These are phyloP conservation scores for Penaeus vannamei DNA, from an alignment of 1,140 invertebrate species.

Conservation along the genomic window DNA sequence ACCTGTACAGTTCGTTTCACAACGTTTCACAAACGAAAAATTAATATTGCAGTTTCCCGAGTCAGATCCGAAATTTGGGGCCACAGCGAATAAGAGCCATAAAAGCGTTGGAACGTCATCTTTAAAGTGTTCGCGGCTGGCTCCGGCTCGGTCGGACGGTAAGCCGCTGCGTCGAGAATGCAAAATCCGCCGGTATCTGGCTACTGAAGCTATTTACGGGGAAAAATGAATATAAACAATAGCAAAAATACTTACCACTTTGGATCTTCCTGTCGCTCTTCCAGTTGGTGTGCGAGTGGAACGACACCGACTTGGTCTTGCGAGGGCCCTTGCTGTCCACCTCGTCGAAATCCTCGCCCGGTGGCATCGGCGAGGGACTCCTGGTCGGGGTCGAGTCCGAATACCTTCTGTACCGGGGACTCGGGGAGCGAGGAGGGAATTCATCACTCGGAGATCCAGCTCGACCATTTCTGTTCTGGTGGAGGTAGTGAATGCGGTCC, in stretches of 20 bases:
- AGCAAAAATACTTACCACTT: constrained; percentile 60
- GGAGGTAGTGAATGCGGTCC: constrained; percentile 33
- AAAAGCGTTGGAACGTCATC: too few relatives aligned
- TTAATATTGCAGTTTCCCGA: too few relatives aligned
- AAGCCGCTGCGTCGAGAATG: too few relatives aligned
- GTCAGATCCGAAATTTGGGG: too few relatives aligned
- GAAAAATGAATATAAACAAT: background rate
- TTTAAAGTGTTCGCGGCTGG: too few relatives aligned
- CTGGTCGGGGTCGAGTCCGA: constrained; percentile 60
- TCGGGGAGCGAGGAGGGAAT: constrained; percentile 48
- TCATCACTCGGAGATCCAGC: constrained; percentile 45
- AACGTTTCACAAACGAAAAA: too few relatives aligned
- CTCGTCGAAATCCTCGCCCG: constrained; percentile 40
- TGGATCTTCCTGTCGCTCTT: constrained; percentile 67
- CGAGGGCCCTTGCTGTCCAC: constrained; percentile 36
- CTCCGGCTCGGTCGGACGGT: too few relatives aligned
- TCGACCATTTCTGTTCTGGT: constrained; percentile 39
- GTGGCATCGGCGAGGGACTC: constrained; percentile 45
- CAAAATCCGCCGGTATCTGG: too few relatives aligned
- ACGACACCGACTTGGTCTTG: constrained; percentile 67
- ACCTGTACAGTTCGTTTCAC: too few relatives aligned
- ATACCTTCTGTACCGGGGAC: constrained; percentile 54
- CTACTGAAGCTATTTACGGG: too few relatives aligned
- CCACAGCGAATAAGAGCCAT: too few relatives aligned
- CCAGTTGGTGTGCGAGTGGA: constrained; percentile 68